Conservation (phyloP, 1,140 invertebrate species). For the Ctenoplectra terminalis region DNA sequence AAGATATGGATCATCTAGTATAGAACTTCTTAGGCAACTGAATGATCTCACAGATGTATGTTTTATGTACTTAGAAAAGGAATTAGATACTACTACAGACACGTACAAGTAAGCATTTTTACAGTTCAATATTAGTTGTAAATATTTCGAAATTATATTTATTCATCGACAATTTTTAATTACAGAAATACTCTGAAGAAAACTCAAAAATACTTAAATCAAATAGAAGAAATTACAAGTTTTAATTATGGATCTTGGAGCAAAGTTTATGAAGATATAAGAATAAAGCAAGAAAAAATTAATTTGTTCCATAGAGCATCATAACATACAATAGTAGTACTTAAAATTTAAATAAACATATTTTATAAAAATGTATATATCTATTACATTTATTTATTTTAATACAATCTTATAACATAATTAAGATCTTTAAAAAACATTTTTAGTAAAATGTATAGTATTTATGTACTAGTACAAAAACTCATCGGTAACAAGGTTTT, state of each 20-base stretch:
- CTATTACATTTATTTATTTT: neutral
- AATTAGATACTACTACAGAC: slow-evolving; percentile 60
- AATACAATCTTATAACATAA: no score
- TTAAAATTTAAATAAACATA: neutral
- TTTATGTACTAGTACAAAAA: no score
- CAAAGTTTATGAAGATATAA: slow-evolving; percentile 69
- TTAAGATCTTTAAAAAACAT: no score
- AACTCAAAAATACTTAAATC: slow-evolving; percentile 67
- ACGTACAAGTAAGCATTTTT: slow-evolving; percentile 72
- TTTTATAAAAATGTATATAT: neutral
- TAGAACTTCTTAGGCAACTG: slow-evolving; percentile 85
- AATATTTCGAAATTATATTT: slow-evolving; percentile 1
- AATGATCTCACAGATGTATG: slow-evolving; percentile 81
- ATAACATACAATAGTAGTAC: neutral
- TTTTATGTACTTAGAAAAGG: slow-evolving; percentile 71
- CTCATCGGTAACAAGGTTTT: no score
- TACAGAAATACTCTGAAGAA: slow-evolving; percentile 71
- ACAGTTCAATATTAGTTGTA: slow-evolving; percentile 35
- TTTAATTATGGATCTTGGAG: slow-evolving; percentile 76
- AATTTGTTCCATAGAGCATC: neutral
- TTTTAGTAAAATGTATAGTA: no score
- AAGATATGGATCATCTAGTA: slow-evolving; percentile 83
- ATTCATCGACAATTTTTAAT: slow-evolving; percentile 32
- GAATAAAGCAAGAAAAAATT: slow-evolving; percentile 4
- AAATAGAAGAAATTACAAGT: slow-evolving; percentile 71